Evolutionary conservation across 2,797 vertebrate species (phyloP), one percentile per base, ranked within the genome.

Genomic region (Centroberyx gerrardi): DNA sequence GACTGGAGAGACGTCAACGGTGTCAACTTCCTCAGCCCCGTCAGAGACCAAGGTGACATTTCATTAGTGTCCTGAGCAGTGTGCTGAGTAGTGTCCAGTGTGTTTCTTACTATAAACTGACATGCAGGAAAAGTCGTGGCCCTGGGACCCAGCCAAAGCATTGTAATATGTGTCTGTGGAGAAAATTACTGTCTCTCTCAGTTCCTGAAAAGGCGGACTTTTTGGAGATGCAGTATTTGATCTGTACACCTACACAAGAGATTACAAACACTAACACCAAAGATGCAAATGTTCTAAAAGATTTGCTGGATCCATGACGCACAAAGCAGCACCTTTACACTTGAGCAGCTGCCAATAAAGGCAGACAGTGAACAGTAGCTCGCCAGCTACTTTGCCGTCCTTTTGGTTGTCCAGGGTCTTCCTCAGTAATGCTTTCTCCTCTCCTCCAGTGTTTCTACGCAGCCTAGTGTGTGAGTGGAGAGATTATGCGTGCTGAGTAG

Each of bases 1-100:
- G 98, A 99, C 72, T 99, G 98, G 98, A 97, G 98, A 74, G 94
- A 98, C 13, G 85, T 98, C 10, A 63, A 64, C 0, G 96, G 97
- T 3, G 83, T 95, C 3, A 96, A 95, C 88, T 99, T 95, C 59
- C 90, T 99, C 87, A 97, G 94, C 78, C 96, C 97, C 31, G 96
- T 98, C 80, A 93, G 97, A 85, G 97, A 97, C 88, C 97, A 99
- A 98, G 97, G 97, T 98, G 94, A 80, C 6, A 0, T 18, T 55
- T 9, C 17, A 4, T 44, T 51, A 3, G 8, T 49, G 1, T 46
- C 4, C 29, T 27, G 17, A 17, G 31, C 28, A 0, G 2, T 22
- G 22, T 22, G 22, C 1, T 22, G 22, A 22, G 22, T 22, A 22
- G 22, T 22, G 22, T 22, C 22, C 22, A 27, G 4, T 53, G 51